A percentile compares a stretch with the other conserved stretches of the same genome.
Conservation (phyloP, 1,140 invertebrate species). For the Drosophila carrolli region DNA sequence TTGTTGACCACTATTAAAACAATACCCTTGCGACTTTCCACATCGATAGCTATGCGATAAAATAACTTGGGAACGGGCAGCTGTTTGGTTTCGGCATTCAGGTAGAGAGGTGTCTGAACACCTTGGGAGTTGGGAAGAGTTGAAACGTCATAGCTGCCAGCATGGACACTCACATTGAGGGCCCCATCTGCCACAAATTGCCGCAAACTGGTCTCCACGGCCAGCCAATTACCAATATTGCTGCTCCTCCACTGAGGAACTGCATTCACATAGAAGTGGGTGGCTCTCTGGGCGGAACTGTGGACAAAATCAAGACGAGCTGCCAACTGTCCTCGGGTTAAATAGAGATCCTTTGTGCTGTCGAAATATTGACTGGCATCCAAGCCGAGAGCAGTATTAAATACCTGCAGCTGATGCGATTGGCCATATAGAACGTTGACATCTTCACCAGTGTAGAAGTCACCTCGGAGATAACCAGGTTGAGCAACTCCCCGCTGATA, state of each 20-base stretch:
- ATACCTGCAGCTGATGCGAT: conserved; percentile 46
- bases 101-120: conserved; percentile 83
- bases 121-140: conserved; percentile 84
- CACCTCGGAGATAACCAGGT: conserved; percentile 64
- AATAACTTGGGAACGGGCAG: conserved; percentile 86
- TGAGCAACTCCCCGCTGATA: conserved; percentile 68
- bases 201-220: conserved; percentile 84
- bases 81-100: conserved; percentile 80
- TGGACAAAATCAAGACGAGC: conserved; percentile 88
- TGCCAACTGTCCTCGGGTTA: conserved; percentile 88
- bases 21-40: conserved; percentile 81
- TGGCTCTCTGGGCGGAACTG: conserved; percentile 87
- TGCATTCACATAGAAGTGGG: conserved; percentile 88
- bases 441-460: conserved; percentile 60
- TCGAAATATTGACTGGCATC: conserved; percentile 66
- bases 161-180: conserved; percentile 86
- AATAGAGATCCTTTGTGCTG: conserved; percentile 74
- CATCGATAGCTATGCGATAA: conserved; percentile 87
- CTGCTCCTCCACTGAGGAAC: conserved; percentile 88
- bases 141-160: conserved; percentile 86
- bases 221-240: conserved; percentile 87
- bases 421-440: conserved; percentile 64
- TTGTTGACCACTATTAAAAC: conserved; percentile 87
- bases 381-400: conserved; percentile 34
- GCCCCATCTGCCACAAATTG: conserved; percentile 72